A percentile compares a stretch with the other conserved stretches of the same genome.
Conservation (phyloP, 2,888 invertebrate species). For the Eueremaeus valkanovi region DNA sequence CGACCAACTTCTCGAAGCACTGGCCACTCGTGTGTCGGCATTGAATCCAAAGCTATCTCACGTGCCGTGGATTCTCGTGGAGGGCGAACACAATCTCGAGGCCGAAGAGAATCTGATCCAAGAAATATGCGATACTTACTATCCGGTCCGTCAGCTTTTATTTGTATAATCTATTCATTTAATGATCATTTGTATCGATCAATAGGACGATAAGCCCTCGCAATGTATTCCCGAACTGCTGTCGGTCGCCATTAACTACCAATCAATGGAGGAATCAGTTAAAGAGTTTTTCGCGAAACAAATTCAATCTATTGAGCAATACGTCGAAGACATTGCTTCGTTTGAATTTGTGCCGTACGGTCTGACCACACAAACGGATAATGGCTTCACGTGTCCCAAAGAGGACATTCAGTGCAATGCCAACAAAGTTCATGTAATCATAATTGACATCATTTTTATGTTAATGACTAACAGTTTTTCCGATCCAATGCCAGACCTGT, state of each 20-base stretch:
- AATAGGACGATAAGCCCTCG: conserved; percentile 28
- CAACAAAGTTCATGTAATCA: conserved; percentile 38
- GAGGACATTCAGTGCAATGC: conserved; percentile 28
- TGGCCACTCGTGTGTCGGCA: background rate
- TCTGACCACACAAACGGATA: background rate
- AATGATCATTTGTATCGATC: background rate
- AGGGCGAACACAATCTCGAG: conserved; percentile 24
- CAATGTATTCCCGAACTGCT: conserved; percentile 22
- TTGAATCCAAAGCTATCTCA: conserved; percentile 3
- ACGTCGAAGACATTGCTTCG: conserved; percentile 33
- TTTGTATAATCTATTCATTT: background rate
- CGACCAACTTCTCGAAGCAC: background rate
- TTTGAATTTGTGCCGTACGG: conserved; percentile 34
- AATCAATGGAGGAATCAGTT: conserved; percentile 20
- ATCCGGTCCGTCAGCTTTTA: background rate
- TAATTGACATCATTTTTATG: too few relatives aligned
- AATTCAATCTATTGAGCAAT: background rate
- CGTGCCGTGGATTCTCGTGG: conserved; percentile 35
- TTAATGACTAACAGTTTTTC: background rate
- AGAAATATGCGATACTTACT: conserved; percentile 36
- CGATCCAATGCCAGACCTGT: background rate
- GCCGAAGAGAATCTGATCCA: conserved; percentile 27
- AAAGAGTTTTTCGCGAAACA: conserved; percentile 6
- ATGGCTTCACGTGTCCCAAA: conserved; percentile 1
- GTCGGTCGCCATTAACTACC: conserved; percentile 32